phyloP scores from a whole-genome alignment of 2,113 vertebrate species.

The Plecotus auritus region DNA sequence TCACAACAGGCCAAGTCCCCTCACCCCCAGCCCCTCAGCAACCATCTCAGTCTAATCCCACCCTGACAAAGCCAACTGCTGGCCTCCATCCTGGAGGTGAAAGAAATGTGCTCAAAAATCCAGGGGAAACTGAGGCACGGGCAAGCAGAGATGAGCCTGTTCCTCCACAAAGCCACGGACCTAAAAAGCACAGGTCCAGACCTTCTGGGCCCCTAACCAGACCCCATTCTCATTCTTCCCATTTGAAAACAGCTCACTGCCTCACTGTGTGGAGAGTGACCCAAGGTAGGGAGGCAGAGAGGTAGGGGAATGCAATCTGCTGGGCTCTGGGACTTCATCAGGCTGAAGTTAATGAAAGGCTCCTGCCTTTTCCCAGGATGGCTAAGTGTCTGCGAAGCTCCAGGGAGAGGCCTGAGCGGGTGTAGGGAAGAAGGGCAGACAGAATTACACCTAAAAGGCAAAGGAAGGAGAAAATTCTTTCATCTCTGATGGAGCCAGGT shows the following conservation, averaged over 20 bases:
- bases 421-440: not conserved
- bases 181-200: not conserved
- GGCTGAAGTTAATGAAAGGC: constrained; percentile 44
- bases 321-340: constrained; percentile 37
- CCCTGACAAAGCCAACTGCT: not conserved
- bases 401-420: not conserved
- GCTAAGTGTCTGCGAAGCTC: not conserved
- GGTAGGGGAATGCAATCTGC: not conserved
- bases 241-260: not conserved
- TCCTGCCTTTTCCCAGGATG: constrained; percentile 17
- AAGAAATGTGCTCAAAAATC: not conserved
- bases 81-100: not conserved
- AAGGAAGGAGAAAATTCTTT: constrained; percentile 61
- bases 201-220: not conserved
- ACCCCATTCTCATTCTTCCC: not conserved
- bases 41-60: not conserved
- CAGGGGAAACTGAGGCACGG: not conserved
- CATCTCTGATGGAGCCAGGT: constrained; percentile 30
- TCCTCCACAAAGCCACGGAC: not conserved
- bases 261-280: not conserved
- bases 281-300: not conserved
- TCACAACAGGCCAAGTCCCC: not conserved
- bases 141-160: not conserved
- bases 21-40: accelerated
- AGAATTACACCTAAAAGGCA: constrained; percentile 47